These are phyloP conservation scores for Loripinus fragilis DNA, from an alignment of 2,888 invertebrate genomes.

Conservation along the genomic window DNA sequence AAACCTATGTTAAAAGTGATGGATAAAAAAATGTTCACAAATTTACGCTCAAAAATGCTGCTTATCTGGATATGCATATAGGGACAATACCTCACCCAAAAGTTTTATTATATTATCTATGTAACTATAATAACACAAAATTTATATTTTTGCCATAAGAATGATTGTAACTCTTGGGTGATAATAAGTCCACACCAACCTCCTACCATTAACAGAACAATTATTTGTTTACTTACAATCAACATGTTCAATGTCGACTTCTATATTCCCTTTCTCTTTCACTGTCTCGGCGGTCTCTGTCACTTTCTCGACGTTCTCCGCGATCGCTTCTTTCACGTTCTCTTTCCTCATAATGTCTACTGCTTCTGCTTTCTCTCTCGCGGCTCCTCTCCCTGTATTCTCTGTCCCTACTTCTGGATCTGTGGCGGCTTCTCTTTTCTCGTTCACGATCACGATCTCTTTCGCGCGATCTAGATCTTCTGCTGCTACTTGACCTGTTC, in stretches of 20 bases:
- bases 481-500: not conserved
- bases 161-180: not conserved
- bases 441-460: slow-evolving; percentile 83
- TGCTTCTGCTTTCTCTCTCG: slow-evolving; percentile 85
- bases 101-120: no score
- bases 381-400: slow-evolving; percentile 86
- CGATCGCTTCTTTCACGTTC: slow-evolving; percentile 52
- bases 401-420: slow-evolving; percentile 84
- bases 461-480: slow-evolving; percentile 90
- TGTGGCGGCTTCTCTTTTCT: slow-evolving; percentile 79
- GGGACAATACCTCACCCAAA: no score
- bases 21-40: no score
- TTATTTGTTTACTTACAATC: not conserved
- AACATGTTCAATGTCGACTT: slow-evolving; percentile 58
- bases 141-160: no score
- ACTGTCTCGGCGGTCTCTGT: slow-evolving; percentile 76
- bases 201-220: not conserved
- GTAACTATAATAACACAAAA: no score
- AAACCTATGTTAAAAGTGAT: no score
- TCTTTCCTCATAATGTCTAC: slow-evolving; percentile 77
- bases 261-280: slow-evolving; percentile 82
- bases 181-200: not conserved
- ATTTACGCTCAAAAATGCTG: no score
- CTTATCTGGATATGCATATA: no score
- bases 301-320: slow-evolving; percentile 76